These are phyloP conservation scores for Dolomedes plantarius DNA, from an alignment of 2,888 invertebrate species.

Conservation along the genomic window DNA sequence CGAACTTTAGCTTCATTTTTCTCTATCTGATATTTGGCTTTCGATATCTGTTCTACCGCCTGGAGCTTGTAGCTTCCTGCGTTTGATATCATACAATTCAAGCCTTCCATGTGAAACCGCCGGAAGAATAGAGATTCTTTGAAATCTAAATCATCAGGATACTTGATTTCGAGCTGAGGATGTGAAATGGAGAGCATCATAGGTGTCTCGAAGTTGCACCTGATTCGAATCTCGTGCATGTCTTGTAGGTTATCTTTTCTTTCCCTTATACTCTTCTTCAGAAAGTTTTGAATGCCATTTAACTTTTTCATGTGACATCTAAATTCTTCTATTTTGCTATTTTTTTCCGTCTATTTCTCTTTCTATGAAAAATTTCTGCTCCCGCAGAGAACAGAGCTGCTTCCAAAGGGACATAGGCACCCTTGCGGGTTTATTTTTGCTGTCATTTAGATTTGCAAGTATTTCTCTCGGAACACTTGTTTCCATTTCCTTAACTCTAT, in stretches of 20 bases:
- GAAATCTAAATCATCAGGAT: constrained; percentile 29
- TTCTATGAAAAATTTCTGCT: neutral
- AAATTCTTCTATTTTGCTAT: neutral
- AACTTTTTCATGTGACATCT: neutral
- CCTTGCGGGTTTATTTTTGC: constrained; percentile 19
- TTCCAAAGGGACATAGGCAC: constrained; percentile 19
- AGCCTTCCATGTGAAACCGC: constrained; percentile 23
- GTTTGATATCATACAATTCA: constrained; percentile 13
- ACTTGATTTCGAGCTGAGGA: constrained; percentile 30
- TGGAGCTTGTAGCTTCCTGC: constrained; percentile 12
- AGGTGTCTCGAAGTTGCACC: constrained; percentile 22
- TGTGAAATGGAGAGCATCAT: neutral
- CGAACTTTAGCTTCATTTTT: constrained; percentile 15
- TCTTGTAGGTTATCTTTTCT: neutral
- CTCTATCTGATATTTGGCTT: constrained; percentile 16
- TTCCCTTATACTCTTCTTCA: neutral
- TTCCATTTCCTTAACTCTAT: neutral
- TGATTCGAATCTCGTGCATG: constrained; percentile 1
- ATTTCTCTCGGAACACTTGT: neutral
- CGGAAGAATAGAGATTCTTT: neutral
- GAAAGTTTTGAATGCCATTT: too few relatives aligned
- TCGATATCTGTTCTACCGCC: neutral
- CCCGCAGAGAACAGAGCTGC: constrained; percentile 23
- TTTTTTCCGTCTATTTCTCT: neutral
- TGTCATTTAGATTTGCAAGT: neutral